Evolutionary conservation across 2,113 vertebrate genomes (phyloP).

Genomic region (Tachysurus fulvidraco): DNA sequence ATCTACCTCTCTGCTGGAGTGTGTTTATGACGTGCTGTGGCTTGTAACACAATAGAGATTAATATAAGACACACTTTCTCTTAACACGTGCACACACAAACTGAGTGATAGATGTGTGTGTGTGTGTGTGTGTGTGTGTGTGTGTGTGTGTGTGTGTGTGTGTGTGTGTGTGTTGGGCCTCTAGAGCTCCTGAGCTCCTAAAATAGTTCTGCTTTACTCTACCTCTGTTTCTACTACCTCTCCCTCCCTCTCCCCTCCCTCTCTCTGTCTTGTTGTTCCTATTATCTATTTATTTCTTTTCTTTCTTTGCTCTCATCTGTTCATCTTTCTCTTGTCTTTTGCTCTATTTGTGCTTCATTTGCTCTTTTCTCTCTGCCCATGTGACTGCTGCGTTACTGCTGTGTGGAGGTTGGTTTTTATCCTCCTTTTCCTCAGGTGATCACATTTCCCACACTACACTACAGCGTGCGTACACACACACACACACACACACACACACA

Average conservation of each 20-base stretch:
- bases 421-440: conserved; percentile 58
- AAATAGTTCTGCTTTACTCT: conserved; percentile 21
- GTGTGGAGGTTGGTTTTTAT: conserved; percentile 56
- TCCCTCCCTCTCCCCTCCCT: too few species aligned
- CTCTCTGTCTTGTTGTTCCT: not conserved
- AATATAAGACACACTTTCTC: not conserved
- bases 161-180: conserved; percentile 1
- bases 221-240: conserved; percentile 26
- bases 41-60: not conserved
- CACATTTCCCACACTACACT: conserved; percentile 28
- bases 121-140: conserved; percentile 19
- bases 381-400: conserved; percentile 69
- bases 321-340: conserved; percentile 29
- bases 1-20: conserved; percentile 71
- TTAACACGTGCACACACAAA: not conserved
- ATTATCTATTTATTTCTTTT: not conserved
- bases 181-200: not conserved
- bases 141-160: not conserved
- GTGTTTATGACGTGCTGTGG: conserved; percentile 26
- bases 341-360: conserved; percentile 12
- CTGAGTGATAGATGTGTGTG: not conserved
- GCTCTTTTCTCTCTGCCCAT: conserved; percentile 56
- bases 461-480: not conserved
- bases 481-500: conserved; percentile 28
- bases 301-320: conserved; percentile 18